A percentile compares a stretch with the other conserved stretches of the same genome.
Conservation (phyloP, 2,113 vertebrate genomes). For the Crotalus horridus region DNA sequence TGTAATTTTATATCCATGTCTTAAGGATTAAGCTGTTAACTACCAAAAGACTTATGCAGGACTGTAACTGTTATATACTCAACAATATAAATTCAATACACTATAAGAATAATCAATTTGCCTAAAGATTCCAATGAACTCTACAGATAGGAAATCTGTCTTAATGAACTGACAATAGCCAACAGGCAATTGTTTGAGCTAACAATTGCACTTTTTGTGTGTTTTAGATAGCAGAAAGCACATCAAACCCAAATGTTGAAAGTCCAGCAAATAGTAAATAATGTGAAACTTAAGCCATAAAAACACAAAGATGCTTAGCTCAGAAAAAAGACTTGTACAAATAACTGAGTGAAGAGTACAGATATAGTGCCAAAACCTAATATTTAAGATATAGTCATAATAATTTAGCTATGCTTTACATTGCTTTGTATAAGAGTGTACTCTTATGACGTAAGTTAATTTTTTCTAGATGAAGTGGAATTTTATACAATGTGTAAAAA, state of each 20-base stretch:
- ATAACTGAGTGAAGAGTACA: neutral
- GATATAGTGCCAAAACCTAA: neutral
- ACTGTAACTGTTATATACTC: neutral
- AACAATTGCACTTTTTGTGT: neutral
- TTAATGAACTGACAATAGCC: slow-evolving; percentile 25
- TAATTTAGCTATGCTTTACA: neutral
- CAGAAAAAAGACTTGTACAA: neutral
- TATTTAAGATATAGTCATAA: neutral
- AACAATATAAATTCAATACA: neutral
- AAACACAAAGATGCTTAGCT: neutral
- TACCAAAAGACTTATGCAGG: neutral
- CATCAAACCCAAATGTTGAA: neutral
- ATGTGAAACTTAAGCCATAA: neutral
- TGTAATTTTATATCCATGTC: neutral
- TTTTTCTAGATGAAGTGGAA: neutral
- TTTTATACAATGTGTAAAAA: neutral
- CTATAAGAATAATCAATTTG: neutral
- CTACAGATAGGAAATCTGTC: neutral
- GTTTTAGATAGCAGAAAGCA: neutral
- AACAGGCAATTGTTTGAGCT: neutral
- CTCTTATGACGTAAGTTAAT: neutral
- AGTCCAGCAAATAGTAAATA: neutral
- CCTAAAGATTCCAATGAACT: neutral
- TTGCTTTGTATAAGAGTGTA: neutral
- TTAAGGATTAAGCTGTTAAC: neutral